These are phyloP conservation scores for Plebejus melissa DNA, from an alignment of 2,888 invertebrate species.

Conservation along the genomic window DNA sequence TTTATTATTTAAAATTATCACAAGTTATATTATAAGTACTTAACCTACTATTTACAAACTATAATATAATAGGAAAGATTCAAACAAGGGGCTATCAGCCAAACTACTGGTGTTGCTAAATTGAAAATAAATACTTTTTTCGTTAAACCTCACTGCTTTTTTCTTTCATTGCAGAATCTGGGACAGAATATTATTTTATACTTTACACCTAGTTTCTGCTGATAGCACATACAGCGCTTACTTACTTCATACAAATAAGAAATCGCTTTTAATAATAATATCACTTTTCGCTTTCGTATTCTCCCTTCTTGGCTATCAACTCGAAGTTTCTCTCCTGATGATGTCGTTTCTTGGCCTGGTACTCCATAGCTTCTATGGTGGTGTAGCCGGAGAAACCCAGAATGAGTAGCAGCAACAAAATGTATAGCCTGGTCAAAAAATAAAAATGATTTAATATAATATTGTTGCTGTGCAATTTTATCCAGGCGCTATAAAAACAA, in stretches of 20 bases:
- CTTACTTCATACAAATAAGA: slow-evolving; percentile 7
- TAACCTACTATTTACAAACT: slow-evolving; percentile 25
- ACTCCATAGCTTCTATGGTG: slow-evolving; percentile 81
- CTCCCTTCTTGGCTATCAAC: slow-evolving; percentile 53
- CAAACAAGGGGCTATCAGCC: not conserved
- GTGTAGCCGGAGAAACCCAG: slow-evolving; percentile 88
- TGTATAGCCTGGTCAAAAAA: slow-evolving; percentile 78
- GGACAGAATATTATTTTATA: not conserved
- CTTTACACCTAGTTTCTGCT: not conserved
- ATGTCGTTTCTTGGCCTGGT: slow-evolving; percentile 59
- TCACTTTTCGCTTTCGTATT: slow-evolving; percentile 42
- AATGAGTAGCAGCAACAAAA: slow-evolving; percentile 82
- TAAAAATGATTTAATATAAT: not conserved
- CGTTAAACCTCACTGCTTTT: not conserved
- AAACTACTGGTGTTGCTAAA: not conserved
- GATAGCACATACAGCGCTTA: not conserved
- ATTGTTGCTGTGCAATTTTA: not conserved
- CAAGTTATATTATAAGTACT: not conserved
- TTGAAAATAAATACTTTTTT: not conserved
- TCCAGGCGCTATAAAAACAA: not conserved
- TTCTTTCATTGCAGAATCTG: not conserved
- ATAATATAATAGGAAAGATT: slow-evolving; percentile 6
- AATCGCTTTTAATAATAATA: slow-evolving; percentile 3
- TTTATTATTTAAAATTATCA: slow-evolving; percentile 46
- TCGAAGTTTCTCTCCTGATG: slow-evolving; percentile 65